Conservation (phyloP, 2,113 vertebrate species). For the Thunnus thynnus region DNA sequence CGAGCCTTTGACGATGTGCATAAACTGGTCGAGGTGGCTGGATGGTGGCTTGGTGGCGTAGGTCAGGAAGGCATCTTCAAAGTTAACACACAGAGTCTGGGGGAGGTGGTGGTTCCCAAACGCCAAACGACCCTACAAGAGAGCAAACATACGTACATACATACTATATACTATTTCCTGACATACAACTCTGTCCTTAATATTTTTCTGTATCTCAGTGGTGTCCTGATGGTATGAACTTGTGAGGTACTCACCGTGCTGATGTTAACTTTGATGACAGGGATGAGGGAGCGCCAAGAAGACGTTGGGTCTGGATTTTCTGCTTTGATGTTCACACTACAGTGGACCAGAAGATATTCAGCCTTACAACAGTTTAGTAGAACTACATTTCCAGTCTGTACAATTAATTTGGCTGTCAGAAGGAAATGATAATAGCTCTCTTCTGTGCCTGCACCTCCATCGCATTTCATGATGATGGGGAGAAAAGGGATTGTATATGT, state of each 20-base stretch:
- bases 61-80: constrained; percentile 97
- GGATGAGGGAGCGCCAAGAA: constrained; percentile 98
- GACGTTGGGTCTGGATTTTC: constrained; percentile 93
- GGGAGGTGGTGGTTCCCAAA: constrained; percentile 98
- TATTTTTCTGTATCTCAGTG: too few relatives aligned
- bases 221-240: not conserved
- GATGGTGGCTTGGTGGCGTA: constrained; percentile 99
- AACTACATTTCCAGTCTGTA: not conserved
- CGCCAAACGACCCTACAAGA: constrained; percentile 91
- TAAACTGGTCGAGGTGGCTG: constrained; percentile 97
- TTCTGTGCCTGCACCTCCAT: not conserved
- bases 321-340: constrained; percentile 92
- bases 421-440: constrained; percentile 1
- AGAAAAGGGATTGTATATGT: not conserved
- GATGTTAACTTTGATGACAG: constrained; percentile 98
- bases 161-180: too few relatives aligned
- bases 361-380: not conserved
- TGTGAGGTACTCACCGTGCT: constrained; percentile 91
- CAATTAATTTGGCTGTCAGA: not conserved
- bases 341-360: constrained; percentile 21
- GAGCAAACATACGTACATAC: not conserved
- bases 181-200: not conserved
- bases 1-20: constrained; percentile 98
- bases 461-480: not conserved
- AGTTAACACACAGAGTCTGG: constrained; percentile 96